Evolutionary conservation across 2,113 vertebrate species (phyloP).

Genomic region (Oncorhynchus keta): DNA sequence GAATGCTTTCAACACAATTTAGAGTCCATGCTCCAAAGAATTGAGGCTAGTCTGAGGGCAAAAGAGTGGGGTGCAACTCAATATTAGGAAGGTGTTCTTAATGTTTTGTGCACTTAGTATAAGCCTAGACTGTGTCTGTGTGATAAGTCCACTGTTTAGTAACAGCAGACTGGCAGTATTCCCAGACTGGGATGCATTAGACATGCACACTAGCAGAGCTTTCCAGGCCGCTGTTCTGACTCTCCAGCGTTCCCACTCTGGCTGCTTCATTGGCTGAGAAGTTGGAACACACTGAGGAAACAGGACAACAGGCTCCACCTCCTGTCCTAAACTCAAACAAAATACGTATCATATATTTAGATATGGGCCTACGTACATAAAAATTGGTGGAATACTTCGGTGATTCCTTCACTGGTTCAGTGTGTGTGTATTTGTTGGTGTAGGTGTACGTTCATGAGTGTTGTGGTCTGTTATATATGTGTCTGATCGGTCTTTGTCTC

Average conservation of each 20-base stretch:
- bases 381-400: too few relatives aligned
- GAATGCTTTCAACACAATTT: too few relatives aligned
- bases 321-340: slow-evolving; percentile 30
- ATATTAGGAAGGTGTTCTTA: too few relatives aligned
- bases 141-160: slow-evolving; percentile 68
- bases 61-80: too few relatives aligned
- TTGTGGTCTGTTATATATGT: too few relatives aligned
- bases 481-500: too few relatives aligned
- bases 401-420: background rate
- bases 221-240: slow-evolving; percentile 69
- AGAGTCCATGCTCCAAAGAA: too few relatives aligned
- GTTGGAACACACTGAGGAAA: slow-evolving; percentile 50
- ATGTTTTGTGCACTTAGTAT: too few relatives aligned
- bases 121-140: slow-evolving; percentile 35
- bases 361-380: too few relatives aligned
- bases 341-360: background rate
- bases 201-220: slow-evolving; percentile 70
- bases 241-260: slow-evolving; percentile 40
- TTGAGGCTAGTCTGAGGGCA: too few relatives aligned
- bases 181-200: slow-evolving; percentile 71
- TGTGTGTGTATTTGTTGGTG: background rate
- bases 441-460: too few relatives aligned
- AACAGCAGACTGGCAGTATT: slow-evolving; percentile 73
- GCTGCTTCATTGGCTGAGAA: slow-evolving; percentile 53
- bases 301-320: slow-evolving; percentile 46